phyloP scores from a whole-genome alignment of 2,113 vertebrate species.

The Ifrita kowaldi region DNA sequence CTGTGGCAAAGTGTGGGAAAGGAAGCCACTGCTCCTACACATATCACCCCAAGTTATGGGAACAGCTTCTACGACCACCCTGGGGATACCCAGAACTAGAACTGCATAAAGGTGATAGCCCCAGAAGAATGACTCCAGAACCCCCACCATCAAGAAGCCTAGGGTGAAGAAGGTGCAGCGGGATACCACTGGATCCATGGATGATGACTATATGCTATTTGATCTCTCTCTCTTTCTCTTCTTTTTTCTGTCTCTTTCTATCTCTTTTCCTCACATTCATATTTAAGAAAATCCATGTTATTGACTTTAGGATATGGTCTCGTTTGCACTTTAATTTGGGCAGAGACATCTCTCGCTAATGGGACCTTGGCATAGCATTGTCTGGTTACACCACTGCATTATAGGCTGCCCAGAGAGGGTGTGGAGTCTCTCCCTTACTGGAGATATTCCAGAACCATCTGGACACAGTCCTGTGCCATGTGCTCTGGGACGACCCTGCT shows the following conservation, averaged over 20 bases:
- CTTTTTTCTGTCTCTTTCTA: not conserved
- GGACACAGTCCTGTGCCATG: not conserved
- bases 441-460: not conserved
- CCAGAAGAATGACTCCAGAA: not conserved
- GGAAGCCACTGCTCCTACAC: not conserved
- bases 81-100: not conserved
- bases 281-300: not conserved
- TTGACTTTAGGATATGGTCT: not conserved
- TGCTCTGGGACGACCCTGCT: not conserved
- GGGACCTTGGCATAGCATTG: not conserved
- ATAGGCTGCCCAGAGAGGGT: not conserved
- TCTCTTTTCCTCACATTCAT: not conserved
- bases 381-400: not conserved
- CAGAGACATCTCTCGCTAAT: not conserved
- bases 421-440: not conserved
- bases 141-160: not conserved
- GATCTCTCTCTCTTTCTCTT: not conserved
- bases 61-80: not conserved
- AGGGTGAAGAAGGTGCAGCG: not conserved
- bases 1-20: not conserved
- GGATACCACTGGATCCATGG: not conserved
- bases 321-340: not conserved
- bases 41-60: not conserved
- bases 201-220: not conserved
- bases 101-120: not conserved